Evolutionary conservation across 2,888 invertebrate genomes (phyloP), one percentile per base, ranked within the genome.

Genomic region (Amblyjoppa fuscipennis): DNA sequence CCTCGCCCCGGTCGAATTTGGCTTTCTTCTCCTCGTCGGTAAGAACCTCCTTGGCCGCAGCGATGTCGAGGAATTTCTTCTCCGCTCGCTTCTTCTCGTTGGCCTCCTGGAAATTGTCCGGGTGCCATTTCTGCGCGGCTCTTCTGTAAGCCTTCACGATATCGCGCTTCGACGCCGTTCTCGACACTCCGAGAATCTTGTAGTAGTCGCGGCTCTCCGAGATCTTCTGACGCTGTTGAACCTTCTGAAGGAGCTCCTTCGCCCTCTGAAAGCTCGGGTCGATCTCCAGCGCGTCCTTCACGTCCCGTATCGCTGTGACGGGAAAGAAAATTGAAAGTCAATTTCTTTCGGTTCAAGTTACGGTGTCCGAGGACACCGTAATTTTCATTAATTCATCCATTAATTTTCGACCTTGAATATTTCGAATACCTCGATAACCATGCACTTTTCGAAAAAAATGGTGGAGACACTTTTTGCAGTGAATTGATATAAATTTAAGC

Each of bases 41-140:
- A 49, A 97, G 94, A 90, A 99, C 99, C 96, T 99, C 99, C 95
- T 99, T 99, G 77, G 99, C 99, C 59, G 99, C 98, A 2, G 99
- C 99, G 91, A 99, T 97, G 94, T 99, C 99, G 87, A 99, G 99
- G 94, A 99, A 99, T 95, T 97, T 99, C 94, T 99, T 99, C 94
- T 99, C 98, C 0, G 99, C 99, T 74, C 97, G 95, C 93, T 98
- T 98, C 95, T 99, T 99, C 93, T 98, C 98, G 87, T 98, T 97
- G 13, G 96, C 97, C 73, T 96, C 96, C 76, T 96, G 96, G 94
- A 97, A 99, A 95, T 98, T 98, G 95, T 99, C 99, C 0, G 99
- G 99, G 95, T 99, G 99, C 99, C 99, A 99, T 94, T 99, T 98
- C 94, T 98, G 98, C 16, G 99, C 99, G 75, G 98, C 96, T 95